Percentiles rank a stretch among this genome's conserved stretches.
These are phyloP conservation scores for Heliconius cydno DNA, from an alignment of 2,888 invertebrate genomes.

Conservation along the genomic window DNA sequence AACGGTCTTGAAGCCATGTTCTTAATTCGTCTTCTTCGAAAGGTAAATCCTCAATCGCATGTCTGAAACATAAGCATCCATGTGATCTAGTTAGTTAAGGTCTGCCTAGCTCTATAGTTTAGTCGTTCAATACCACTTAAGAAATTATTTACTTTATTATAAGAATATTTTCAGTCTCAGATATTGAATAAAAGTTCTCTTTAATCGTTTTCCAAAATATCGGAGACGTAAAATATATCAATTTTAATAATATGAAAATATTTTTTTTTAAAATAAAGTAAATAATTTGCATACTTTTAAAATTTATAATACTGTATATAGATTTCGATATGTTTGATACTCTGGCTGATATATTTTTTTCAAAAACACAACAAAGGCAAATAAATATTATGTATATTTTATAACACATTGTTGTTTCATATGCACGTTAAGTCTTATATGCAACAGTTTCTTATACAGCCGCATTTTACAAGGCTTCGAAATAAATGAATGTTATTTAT, in stretches of 20 bases:
- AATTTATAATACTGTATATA: too few relatives aligned
- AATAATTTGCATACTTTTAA: too few relatives aligned
- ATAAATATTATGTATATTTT: neutral
- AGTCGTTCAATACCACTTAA: neutral
- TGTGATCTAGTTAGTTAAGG: neutral
- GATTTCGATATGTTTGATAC: too few relatives aligned
- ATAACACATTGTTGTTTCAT: constrained; percentile 1
- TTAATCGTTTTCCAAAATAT: too few relatives aligned
- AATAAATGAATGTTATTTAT: constrained; percentile 14
- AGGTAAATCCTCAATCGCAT: constrained; percentile 84
- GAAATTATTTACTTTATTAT: neutral
- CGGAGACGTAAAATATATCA: too few relatives aligned
- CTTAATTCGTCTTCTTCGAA: constrained; percentile 81
- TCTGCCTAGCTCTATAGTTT: too few relatives aligned
- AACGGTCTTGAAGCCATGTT: constrained; percentile 86
- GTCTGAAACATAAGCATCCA: constrained; percentile 68
- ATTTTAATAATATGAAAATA: too few relatives aligned
- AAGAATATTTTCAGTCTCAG: neutral
- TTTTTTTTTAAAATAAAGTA: too few relatives aligned
- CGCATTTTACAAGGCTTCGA: constrained; percentile 12
- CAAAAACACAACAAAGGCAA: neutral
- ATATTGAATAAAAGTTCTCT: too few relatives aligned
- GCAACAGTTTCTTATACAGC: neutral
- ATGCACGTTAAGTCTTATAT: neutral
- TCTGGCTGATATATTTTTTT: too few relatives aligned